Evolutionary conservation across 1,140 invertebrate species (phyloP).

Genomic region (Homarus americanus): DNA sequence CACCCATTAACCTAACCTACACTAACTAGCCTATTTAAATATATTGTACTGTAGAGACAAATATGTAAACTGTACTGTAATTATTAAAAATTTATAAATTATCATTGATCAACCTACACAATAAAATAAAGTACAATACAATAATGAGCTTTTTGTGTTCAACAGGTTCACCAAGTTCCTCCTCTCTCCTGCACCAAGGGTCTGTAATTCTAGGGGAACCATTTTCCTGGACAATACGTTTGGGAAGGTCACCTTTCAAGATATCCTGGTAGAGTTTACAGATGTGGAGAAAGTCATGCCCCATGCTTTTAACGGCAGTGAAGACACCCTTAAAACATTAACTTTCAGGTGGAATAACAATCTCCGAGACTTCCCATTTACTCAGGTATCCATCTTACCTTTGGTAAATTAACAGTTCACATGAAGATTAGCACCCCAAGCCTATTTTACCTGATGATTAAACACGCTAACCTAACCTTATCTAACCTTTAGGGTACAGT

Average conservation of each 20-base stretch:
- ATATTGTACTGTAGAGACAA: too few relatives aligned
- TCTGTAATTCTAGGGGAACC: not conserved
- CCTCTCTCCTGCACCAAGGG: not conserved
- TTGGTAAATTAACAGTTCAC: too few relatives aligned
- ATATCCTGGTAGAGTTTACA: conserved; percentile 13
- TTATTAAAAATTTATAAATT: too few relatives aligned
- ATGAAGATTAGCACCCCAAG: too few relatives aligned
- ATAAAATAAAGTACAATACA: not conserved
- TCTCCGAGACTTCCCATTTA: conserved; percentile 22
- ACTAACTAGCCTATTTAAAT: too few relatives aligned
- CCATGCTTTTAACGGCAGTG: conserved; percentile 31
- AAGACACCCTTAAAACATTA: not conserved
- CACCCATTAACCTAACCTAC: too few relatives aligned
- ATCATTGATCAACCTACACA: too few relatives aligned
- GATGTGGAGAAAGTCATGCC: not conserved
- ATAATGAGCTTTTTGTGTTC: not conserved
- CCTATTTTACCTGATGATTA: too few relatives aligned
- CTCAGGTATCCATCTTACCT: too few relatives aligned
- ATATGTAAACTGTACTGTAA: too few relatives aligned
- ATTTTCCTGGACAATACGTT: conserved; percentile 19
- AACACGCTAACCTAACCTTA: too few relatives aligned
- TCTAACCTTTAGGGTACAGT: too few relatives aligned
- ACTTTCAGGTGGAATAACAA: conserved; percentile 6
- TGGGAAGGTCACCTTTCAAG: conserved; percentile 13
- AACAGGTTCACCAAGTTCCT: not conserved